Evolutionary conservation across 1,140 invertebrate genomes (phyloP), one percentile per base, ranked within the genome.

Genomic region (Leptoteleia sp.): DNA sequence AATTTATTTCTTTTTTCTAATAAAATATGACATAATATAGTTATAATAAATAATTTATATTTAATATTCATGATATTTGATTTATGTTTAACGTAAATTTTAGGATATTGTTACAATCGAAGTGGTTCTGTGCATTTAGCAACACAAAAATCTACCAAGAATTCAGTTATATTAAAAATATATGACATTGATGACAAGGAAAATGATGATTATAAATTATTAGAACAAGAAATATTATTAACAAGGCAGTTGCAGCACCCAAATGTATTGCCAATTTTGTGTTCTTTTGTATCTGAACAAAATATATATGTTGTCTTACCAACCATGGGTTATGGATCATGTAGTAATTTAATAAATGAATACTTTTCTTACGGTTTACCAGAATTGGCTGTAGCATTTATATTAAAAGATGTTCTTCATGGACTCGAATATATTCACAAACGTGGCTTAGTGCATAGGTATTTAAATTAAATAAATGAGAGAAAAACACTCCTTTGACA

Each of bases 361-460:
- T 93, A 95, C 85, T 97, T 95, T 86, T 91, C 90, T 37, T 92
- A 94, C 84, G 94, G 94, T 13, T 89, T 98, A 37, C 94, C 95
- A 1, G 96, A 98, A 89, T 84, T 93, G 37, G 93, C 94, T 15
- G 93, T 97, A 81, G 92, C 94, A 25, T 92, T 94, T 57, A 94
- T 98, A 77, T 85, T 97, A 19, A 91, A 91, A 82, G 96, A 97
- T 89, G 91, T 96, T 13, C 88, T 97, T 38, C 85, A 91, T 31
- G 96, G 94, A 0, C 88, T 98, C 12, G 92, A 94, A 79, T 98
- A 98, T 87, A 91, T 98, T 67, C 96, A 97, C 86, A 92, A 91
- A 65, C 93, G 93, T 87, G 93, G 95, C 62, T 94, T 94, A 84
- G 96, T 98, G 82, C 96, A 97, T 85, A 94, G 96, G 93, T 95